These are phyloP conservation scores for Mustelus asterias DNA, from an alignment of 2,113 vertebrate genomes.

Conservation along the genomic window DNA sequence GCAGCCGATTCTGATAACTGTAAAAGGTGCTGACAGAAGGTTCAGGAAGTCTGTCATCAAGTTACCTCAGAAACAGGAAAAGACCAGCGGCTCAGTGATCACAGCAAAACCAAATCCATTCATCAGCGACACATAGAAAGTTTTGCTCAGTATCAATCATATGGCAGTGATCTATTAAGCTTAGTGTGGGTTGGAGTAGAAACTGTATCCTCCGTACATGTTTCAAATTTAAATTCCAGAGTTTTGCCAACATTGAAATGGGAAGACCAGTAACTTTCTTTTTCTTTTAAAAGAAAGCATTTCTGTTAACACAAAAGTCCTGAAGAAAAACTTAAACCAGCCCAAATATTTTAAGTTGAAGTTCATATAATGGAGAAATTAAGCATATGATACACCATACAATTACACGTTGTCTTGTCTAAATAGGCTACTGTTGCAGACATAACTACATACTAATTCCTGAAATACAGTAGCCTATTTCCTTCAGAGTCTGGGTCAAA, in stretches of 20 bases:
- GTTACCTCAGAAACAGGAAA: constrained; percentile 60
- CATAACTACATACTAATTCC: constrained; percentile 41
- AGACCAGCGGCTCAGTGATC: constrained; percentile 59
- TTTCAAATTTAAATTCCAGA: constrained; percentile 48
- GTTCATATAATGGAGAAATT: constrained; percentile 46
- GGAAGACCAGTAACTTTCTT: constrained; percentile 46
- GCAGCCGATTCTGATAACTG: constrained; percentile 48
- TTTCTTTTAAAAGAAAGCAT: constrained; percentile 18
- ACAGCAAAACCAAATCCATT: constrained; percentile 45
- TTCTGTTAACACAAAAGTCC: constrained; percentile 50
- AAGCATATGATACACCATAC: constrained; percentile 46
- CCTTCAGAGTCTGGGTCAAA: constrained; percentile 42
- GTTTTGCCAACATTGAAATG: constrained; percentile 40
- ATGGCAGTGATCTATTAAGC: constrained; percentile 46
- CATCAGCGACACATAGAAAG: constrained; percentile 47
- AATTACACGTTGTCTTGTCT: constrained; percentile 43
- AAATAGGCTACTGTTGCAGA: constrained; percentile 44
- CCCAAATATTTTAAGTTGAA: constrained; percentile 41
- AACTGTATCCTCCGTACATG: constrained; percentile 41
- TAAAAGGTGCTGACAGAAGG: constrained; percentile 56
- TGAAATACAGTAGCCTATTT: constrained; percentile 49
- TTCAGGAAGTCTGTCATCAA: constrained; percentile 62
- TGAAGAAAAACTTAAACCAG: constrained; percentile 50
- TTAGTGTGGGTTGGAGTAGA: constrained; percentile 47
- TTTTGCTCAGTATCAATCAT: constrained; percentile 42